Percentiles rank a stretch among this genome's conserved stretches.
These are phyloP conservation scores for Ormyrus labotus DNA, from an alignment of 2,888 invertebrate genomes.

Conservation along the genomic window DNA sequence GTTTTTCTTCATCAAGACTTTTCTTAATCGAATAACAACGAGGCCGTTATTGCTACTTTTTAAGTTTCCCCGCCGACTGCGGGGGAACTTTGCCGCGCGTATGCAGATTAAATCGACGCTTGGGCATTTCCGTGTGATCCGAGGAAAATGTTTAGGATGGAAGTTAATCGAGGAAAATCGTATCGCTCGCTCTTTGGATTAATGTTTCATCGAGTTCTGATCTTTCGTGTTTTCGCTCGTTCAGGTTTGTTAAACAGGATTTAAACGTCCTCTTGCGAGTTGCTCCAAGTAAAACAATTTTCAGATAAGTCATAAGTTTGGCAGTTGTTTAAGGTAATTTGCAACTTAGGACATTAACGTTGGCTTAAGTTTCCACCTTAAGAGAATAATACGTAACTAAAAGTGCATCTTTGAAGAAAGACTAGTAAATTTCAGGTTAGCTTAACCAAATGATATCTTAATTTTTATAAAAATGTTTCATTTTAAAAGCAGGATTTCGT, in stretches of 20 bases:
- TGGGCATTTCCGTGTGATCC: too few species aligned
- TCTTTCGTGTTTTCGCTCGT: neutral
- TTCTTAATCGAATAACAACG: constrained; percentile 37
- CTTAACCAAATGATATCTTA: too few species aligned
- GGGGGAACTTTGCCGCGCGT: neutral
- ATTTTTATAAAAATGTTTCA: too few species aligned
- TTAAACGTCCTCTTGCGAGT: neutral
- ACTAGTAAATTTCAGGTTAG: too few species aligned
- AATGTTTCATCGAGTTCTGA: neutral
- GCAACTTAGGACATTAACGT: too few species aligned
- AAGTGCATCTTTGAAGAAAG: too few species aligned
- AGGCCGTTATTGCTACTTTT: constrained; percentile 14
- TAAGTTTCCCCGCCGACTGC: neutral
- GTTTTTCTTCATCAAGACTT: constrained; percentile 38
- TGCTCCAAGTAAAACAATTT: too few species aligned
- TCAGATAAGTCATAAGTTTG: too few species aligned
- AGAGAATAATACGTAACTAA: too few species aligned
- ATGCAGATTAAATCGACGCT: constrained; percentile 13
- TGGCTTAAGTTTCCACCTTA: too few species aligned
- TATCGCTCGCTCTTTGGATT: neutral
- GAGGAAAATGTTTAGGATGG: neutral
- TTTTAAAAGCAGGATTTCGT: too few species aligned
- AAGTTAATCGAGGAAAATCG: neutral
- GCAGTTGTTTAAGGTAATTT: too few species aligned
- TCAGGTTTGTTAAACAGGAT: neutral